phyloP scores from a whole-genome alignment of 2,888 invertebrate genomes.

The Calliopum simillimum region DNA sequence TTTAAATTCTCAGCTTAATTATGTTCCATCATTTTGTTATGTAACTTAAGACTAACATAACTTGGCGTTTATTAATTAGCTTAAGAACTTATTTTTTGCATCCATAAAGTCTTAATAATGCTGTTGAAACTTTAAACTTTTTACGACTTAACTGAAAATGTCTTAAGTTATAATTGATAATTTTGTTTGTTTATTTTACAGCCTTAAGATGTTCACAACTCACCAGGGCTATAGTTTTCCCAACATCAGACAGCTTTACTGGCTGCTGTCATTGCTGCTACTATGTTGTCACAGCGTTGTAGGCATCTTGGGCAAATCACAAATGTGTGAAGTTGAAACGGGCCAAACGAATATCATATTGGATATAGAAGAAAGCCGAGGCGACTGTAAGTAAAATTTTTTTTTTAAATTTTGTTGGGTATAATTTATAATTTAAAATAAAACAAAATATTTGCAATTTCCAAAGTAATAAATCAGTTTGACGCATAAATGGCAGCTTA shows the following conservation, averaged over 20 bases:
- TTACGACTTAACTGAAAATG: no score
- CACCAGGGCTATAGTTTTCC: conserved; percentile 19
- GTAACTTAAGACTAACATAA: no score
- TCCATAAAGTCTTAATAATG: no score
- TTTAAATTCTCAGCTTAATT: no score
- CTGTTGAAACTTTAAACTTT: no score
- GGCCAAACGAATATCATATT: conserved; percentile 90
- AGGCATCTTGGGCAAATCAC: conserved; percentile 63
- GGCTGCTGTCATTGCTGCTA: conserved; percentile 44
- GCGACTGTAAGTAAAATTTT: conserved; percentile 77
- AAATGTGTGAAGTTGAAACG: conserved; percentile 84
- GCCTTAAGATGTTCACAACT: conserved; percentile 9
- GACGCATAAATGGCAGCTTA: background rate
- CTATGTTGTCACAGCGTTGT: conserved; percentile 51
- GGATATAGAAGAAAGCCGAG: conserved; percentile 90
- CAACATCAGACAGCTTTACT: conserved; percentile 46
- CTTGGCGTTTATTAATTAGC: no score
- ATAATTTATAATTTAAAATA: background rate
- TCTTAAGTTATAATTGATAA: no score
- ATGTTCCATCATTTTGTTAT: no score
- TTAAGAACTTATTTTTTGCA: no score
- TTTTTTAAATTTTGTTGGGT: background rate
- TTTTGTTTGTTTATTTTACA: conserved; percentile 13
- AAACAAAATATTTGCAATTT: background rate
- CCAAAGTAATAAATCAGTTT: background rate